phyloP scores from a whole-genome alignment of 2,888 invertebrate genomes.

The Empis stercorea region DNA sequence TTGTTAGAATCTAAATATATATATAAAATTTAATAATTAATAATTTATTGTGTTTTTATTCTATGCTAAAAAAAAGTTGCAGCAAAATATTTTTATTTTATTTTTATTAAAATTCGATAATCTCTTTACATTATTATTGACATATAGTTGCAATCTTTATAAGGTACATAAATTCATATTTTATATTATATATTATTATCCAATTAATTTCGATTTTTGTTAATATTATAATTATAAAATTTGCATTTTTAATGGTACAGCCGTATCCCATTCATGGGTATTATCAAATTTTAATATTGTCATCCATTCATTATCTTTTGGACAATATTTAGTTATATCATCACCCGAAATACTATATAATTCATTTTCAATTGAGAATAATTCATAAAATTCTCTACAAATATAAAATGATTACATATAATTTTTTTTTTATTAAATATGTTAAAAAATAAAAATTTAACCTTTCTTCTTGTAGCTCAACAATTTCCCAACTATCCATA shows the following conservation, averaged over 20 bases:
- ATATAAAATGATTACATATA: neutral
- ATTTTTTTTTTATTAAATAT: neutral
- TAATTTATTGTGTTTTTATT: too few species aligned
- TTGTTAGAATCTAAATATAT: too few species aligned
- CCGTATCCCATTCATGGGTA: constrained; percentile 24
- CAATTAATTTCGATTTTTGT: too few species aligned
- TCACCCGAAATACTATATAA: constrained; percentile 22
- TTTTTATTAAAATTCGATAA: too few species aligned
- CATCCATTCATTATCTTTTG: constrained; percentile 17
- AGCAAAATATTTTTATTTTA: too few species aligned
- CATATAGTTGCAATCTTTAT: too few species aligned
- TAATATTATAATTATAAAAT: neutral
- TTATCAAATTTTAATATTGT: constrained; percentile 17
- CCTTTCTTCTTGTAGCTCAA: constrained; percentile 22
- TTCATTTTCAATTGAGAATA: constrained; percentile 21
- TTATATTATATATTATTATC: too few species aligned
- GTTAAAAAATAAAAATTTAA: constrained; percentile 2
- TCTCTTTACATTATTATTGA: too few species aligned
- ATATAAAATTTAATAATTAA: too few species aligned
- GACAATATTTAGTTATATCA: constrained; percentile 19
- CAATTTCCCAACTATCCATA: constrained; percentile 21
- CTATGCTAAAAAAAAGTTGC: too few species aligned
- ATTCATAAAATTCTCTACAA: constrained; percentile 21
- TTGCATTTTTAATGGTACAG: constrained; percentile 18
- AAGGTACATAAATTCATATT: too few species aligned